Base-by-base conservation (phyloP, 2,797 vertebrate genomes). In the Poecilia gillii region DNA sequence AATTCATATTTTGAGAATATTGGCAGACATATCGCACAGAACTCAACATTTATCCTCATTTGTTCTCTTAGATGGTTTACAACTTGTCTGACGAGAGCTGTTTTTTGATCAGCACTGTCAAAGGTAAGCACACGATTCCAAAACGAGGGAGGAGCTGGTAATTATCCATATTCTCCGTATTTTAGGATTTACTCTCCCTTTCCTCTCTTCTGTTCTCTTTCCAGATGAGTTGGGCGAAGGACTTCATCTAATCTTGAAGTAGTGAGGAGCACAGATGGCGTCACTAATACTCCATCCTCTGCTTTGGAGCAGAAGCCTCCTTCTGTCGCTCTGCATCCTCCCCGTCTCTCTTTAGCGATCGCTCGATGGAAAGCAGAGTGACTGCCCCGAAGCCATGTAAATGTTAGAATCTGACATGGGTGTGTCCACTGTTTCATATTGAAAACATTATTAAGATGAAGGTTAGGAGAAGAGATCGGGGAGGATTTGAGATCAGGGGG, bases 61-160 rank as follows among this genome's bases (percentile, higher is more conserved):
- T 85, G 75, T n/a, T 6, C 20, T 78, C 79, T 39, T 87, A 98
- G 97, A 97, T 99, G 97, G 97, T 99, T 96, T 97, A 97, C 88
- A 99, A 98, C 92, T 96, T 99, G 92, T 95, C 97, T 80, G 97
- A 99, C 83, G 97, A 99, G 94, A 98, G 97, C 93, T 98, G 97
- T 92, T 98, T 98, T 96, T 94, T 97, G 91, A 97, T 99, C 93
- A 96, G 96, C 93, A 97, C 96, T 80, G 94, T 99, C 90, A 97
- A 98, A 97, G 97, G 97, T 98, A 95, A 36, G 84, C 84, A 41
- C 36, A 43, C 3, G 12, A 41, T 25, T 70, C 45, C 33, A 36
- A 39, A 20, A 36, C 13, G 18, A 16, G 59, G 49, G 49, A 80
- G 3, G 47, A 16, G 3, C 43, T 25, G 7, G 41, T 57, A 28